Evolutionary conservation across 53 echinoderm and acorn worm genomes (phyloP).

Genomic region (Holothuria scabra): DNA sequence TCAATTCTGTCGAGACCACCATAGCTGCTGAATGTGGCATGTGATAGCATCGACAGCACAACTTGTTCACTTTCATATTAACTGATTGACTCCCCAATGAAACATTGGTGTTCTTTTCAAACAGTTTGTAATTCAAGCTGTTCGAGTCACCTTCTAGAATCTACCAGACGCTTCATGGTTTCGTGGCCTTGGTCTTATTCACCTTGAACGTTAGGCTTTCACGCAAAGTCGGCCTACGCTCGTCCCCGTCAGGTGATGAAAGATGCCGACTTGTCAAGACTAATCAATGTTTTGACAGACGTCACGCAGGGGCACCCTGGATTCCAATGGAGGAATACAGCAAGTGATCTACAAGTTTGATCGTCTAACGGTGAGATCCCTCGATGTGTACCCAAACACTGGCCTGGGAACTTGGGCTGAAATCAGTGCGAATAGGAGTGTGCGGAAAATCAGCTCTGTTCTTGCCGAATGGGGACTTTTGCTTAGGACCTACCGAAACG

Average conservation of each 20-base stretch:
- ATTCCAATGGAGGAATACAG: slow-evolving; percentile 29
- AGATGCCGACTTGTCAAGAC: slow-evolving; percentile 27
- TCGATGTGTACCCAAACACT: no score
- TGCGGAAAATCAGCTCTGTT: no score
- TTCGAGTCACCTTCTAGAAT: slow-evolving; percentile 31
- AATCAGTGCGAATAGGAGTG: no score
- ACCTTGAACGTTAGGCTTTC: slow-evolving; percentile 42
- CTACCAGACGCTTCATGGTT: slow-evolving; percentile 30
- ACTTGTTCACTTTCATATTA: slow-evolving; percentile 24
- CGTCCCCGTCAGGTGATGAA: slow-evolving; percentile 32
- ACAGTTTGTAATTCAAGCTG: slow-evolving; percentile 44
- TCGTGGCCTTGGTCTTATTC: slow-evolving; percentile 35
- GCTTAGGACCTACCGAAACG: no score
- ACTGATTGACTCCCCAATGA: slow-evolving; percentile 35
- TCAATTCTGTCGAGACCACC: slow-evolving; percentile 15
- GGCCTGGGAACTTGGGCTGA: neutral
- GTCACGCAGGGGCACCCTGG: slow-evolving; percentile 15
- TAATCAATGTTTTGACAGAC: slow-evolving; percentile 36
- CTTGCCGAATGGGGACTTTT: no score
- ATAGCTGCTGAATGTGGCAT: slow-evolving; percentile 4
- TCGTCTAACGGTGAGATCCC: slow-evolving; percentile 19
- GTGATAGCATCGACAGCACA: slow-evolving; percentile 3
- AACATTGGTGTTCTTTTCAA: slow-evolving; percentile 39
- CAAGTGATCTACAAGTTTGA: slow-evolving; percentile 16
- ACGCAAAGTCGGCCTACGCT: slow-evolving; percentile 19